A percentile compares a stretch with the other conserved stretches of the same genome.
phyloP scores from a whole-genome alignment of 2,797 vertebrate genomes.

The Xiphorhynchus erythropygius region DNA sequence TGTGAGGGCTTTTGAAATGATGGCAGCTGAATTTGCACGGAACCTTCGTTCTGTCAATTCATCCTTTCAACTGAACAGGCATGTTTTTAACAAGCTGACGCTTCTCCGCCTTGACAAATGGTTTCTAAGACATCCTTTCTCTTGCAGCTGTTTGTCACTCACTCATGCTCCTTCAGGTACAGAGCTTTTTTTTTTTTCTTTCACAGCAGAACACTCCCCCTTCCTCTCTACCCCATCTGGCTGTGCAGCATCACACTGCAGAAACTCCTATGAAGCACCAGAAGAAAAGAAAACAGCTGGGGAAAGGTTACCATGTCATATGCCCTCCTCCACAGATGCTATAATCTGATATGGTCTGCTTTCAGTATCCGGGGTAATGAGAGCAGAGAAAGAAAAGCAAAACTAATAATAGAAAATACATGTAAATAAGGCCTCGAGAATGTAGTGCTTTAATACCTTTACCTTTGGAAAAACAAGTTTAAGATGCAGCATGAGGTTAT shows the following conservation, averaged over 20 bases:
- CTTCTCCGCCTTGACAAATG: constrained; percentile 21
- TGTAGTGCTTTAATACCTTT: not conserved
- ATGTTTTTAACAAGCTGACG: not conserved
- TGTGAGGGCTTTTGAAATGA: constrained; percentile 35
- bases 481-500: not conserved
- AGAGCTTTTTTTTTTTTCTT: not conserved
- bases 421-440: not conserved
- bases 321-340: not conserved
- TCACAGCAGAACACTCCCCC: not conserved
- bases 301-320: not conserved
- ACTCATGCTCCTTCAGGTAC: constrained; percentile 20
- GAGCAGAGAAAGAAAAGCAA: constrained; percentile 18
- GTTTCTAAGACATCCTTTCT: constrained; percentile 10
- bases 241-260: constrained; percentile 19
- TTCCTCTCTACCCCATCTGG: constrained; percentile 12
- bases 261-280: constrained; percentile 25
- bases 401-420: not conserved
- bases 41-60: constrained; percentile 35
- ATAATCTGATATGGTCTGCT: constrained; percentile 8
- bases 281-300: constrained; percentile 48
- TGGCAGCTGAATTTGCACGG: constrained; percentile 23
- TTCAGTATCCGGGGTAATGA: not conserved
- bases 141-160: constrained; percentile 34
- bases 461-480: not conserved
- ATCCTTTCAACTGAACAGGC: constrained; percentile 27